phyloP scores from a whole-genome alignment of 2,797 vertebrate genomes.

The Phataginus tetradactyla region DNA sequence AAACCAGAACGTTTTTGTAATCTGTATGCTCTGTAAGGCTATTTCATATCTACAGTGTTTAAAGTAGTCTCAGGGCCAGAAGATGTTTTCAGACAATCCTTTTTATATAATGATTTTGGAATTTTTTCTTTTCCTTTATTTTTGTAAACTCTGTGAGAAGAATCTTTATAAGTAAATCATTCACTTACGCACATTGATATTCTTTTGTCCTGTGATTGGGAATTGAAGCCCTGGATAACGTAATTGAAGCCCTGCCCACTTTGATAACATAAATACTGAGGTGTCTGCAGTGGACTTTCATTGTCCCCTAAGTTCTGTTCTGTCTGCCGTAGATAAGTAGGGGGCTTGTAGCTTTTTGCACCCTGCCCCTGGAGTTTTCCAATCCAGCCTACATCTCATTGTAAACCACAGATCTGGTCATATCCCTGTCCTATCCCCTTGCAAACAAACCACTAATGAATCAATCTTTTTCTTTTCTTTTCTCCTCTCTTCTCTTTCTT shows the following conservation, averaged over 20 bases:
- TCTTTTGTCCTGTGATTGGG: constrained; percentile 42
- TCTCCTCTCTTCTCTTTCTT: too few species aligned
- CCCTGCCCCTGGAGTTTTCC: not conserved
- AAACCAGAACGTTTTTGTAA: not conserved
- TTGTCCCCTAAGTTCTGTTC: not conserved
- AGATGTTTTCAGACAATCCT: not conserved
- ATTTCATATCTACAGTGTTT: not conserved
- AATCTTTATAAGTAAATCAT: constrained; percentile 33
- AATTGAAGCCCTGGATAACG: not conserved
- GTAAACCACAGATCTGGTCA: not conserved
- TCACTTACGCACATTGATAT: not conserved
- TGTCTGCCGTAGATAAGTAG: not conserved
- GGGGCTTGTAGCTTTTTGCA: not conserved
- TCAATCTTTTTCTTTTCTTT: not conserved
- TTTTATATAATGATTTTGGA: constrained; percentile 36
- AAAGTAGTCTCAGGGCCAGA: not conserved
- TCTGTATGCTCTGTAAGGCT: not conserved
- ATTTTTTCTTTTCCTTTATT: constrained; percentile 51
- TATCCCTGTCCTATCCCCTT: not conserved
- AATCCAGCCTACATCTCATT: not conserved
- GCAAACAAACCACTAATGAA: not conserved
- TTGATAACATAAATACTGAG: not conserved
- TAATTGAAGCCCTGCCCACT: not conserved
- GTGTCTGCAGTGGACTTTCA: not conserved
- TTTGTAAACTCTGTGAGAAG: constrained; percentile 54